Evolutionary conservation across 2,113 vertebrate genomes (phyloP), one percentile per base, ranked within the genome.

Genomic region (Scomber scombrus): DNA sequence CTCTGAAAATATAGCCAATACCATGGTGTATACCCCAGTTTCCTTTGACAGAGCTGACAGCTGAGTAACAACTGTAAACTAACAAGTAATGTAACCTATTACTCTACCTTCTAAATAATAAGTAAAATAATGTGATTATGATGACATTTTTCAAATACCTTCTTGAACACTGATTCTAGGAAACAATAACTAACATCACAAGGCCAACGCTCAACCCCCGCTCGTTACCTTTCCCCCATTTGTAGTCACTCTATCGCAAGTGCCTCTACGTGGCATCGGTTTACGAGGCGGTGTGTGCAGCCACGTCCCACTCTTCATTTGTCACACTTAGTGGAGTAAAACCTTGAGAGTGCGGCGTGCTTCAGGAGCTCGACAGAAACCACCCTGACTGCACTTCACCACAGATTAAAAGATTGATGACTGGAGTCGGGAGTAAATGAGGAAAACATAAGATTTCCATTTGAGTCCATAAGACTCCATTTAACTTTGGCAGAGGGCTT

Each of bases 341-440:
- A 87, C 88, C 87, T 91, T 89, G 91, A 85, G 75, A 88, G 81
- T 65, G 64, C 67, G 45, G 68, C 10, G 16, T 56, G 68, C 82
- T 85, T 79, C 40, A 64, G 64, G 23, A 83, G 77, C 68, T 46
- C 10, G 3, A 57, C 76, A 70, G 58, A 64, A 83, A 58, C 63
- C 23, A 12, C 56, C 66, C 56, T 34, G 51, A 49, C 74, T 72
- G 56, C 85, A 80, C 80, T 82, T 89, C 72, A 57, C 60, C 23
- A 26, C 74, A 74, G 78, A 90, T 90, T 88, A 90, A 82, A 91
- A 80, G 90, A 90, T 69, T 75, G 87, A 93, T 93, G 85, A 84
- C 51, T 57, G 69, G 45, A 74, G 62, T 80, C 51, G 2, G 15
- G 60, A 63, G 60, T 79, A 84, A 81, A 82, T 81, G 72, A 88